Conservation (phyloP, 2,113 vertebrate species). For the Xenopus laevis region DNA sequence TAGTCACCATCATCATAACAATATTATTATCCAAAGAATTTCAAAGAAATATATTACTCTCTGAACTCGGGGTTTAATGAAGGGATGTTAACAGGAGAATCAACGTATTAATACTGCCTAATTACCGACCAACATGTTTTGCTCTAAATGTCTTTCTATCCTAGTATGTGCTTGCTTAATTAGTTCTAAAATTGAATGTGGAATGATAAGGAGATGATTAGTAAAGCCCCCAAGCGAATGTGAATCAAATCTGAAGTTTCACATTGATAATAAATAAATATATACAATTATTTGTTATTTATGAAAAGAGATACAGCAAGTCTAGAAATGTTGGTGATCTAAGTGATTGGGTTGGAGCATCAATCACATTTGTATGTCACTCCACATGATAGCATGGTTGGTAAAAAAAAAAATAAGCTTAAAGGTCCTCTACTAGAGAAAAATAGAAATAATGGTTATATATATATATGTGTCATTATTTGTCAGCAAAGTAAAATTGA, state of each 20-base stretch:
- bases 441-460: too few species aligned
- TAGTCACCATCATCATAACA: background rate
- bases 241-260: background rate
- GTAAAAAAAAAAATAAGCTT: too few species aligned
- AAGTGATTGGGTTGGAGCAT: too few species aligned
- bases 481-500: too few species aligned
- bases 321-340: too few species aligned
- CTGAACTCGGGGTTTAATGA: background rate
- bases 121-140: conserved; percentile 14
- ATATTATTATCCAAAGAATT: conserved; percentile 9
- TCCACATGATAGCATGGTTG: too few species aligned
- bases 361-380: too few species aligned
- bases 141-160: background rate
- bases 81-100: background rate
- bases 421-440: too few species aligned
- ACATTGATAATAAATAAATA: background rate
- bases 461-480: too few species aligned
- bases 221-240: background rate
- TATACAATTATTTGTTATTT: background rate
- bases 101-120: background rate
- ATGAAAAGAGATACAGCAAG: background rate
- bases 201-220: conserved; percentile 26
- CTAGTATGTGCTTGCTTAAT: background rate
- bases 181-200: background rate
- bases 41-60: background rate